These are phyloP conservation scores for Muricea muricata DNA, from an alignment of 92 coral and sea anemone species.

Conservation along the genomic window DNA sequence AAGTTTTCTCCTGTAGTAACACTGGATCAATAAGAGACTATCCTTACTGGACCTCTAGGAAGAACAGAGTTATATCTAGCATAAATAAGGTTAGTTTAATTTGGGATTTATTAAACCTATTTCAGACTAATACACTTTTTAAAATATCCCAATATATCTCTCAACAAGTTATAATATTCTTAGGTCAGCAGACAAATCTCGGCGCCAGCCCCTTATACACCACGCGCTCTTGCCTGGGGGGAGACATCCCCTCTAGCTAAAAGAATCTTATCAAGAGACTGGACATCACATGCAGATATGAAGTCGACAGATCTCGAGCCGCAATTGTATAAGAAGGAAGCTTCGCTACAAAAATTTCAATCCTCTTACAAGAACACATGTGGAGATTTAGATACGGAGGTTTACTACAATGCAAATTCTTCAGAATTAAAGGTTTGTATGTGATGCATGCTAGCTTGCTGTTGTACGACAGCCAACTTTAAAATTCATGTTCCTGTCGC, in stretches of 20 bases:
- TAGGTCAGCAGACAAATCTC: slow-evolving; percentile 12
- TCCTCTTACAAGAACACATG: slow-evolving; percentile 6
- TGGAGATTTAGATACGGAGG: slow-evolving; percentile 20
- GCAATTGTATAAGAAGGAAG: slow-evolving; percentile 22
- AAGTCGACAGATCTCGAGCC: slow-evolving; percentile 2
- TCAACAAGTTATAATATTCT: background rate
- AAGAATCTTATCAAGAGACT: background rate
- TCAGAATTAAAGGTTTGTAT: background rate
- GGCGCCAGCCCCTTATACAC: background rate
- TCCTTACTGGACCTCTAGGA: too few species aligned
- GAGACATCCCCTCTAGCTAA: background rate
- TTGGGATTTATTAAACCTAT: too few species aligned
- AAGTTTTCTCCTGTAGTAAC: too few species aligned
- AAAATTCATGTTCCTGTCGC: too few species aligned
- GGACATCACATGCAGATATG: background rate
- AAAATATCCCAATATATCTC: background rate
- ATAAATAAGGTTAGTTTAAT: too few species aligned
- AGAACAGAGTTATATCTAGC: too few species aligned
- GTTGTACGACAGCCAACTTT: too few species aligned
- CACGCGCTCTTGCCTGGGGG: background rate
- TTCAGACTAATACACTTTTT: too few species aligned
- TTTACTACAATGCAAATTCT: background rate
- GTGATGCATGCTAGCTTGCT: too few species aligned
- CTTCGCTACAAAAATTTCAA: slow-evolving; percentile 20
- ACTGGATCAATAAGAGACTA: too few species aligned